These are phyloP conservation scores for Piezodorus guildinii DNA, from an alignment of 1,140 invertebrate species.

Conservation along the genomic window DNA sequence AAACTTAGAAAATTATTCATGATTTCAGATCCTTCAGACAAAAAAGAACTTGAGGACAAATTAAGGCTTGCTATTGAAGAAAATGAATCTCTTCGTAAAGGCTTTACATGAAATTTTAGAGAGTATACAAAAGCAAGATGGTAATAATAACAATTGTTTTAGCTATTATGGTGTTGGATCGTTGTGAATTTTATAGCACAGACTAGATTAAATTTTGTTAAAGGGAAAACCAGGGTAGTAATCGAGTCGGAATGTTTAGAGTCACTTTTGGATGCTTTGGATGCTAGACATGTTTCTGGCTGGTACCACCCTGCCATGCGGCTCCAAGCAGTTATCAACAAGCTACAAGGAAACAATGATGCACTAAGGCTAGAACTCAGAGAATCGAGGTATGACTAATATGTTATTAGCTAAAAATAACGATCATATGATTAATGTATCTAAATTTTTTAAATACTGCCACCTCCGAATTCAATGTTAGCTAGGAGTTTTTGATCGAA, in stretches of 20 bases:
- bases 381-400: constrained; percentile 23
- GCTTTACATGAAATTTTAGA: constrained; percentile 54
- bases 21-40: neutral
- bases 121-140: constrained; percentile 44
- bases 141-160: constrained; percentile 31
- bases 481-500: no score
- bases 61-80: constrained; percentile 47
- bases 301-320: constrained; percentile 66
- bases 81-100: constrained; percentile 56
- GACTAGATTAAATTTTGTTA: constrained; percentile 12
- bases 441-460: no score
- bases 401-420: no score
- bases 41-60: constrained; percentile 34
- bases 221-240: constrained; percentile 35
- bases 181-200: no score
- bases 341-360: constrained; percentile 44
- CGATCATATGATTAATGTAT: no score
- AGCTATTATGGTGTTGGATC: no score
- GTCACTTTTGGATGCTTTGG: constrained; percentile 47
- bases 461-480: no score
- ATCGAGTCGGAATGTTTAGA: constrained; percentile 47
- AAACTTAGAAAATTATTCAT: neutral
- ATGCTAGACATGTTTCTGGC: constrained; percentile 52
- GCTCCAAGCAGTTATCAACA: constrained; percentile 51
- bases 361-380: constrained; percentile 42